Conservation (phyloP, 2,888 invertebrate species). For the Heteromyza rotundicornis region DNA sequence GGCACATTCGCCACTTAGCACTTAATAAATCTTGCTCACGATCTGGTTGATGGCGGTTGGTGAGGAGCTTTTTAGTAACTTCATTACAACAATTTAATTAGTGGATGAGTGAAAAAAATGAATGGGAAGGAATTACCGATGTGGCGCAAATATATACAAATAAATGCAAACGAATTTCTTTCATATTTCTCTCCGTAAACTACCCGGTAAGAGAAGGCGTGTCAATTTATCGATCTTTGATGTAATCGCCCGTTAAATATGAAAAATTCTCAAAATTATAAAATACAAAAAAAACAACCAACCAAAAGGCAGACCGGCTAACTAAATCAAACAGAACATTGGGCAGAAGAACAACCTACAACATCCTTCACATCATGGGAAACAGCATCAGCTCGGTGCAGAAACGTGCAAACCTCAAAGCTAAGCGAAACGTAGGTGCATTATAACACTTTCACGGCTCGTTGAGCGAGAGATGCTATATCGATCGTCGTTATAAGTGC, state of each 20-base stretch:
- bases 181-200: too few species aligned
- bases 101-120: too few species aligned
- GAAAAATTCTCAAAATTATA: too few species aligned
- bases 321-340: neutral
- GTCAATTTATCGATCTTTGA: too few species aligned
- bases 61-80: too few species aligned
- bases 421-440: constrained; percentile 43
- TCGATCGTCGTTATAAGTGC: constrained; percentile 39
- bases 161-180: too few species aligned
- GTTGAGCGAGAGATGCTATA: constrained; percentile 44
- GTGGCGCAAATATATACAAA: too few species aligned
- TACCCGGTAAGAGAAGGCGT: too few species aligned
- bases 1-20: neutral
- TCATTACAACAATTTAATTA: neutral
- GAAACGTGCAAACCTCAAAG: constrained; percentile 1
- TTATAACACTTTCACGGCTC: constrained; percentile 64
- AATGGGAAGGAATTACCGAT: too few species aligned
- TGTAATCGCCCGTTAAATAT: too few species aligned
- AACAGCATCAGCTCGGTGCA: neutral
- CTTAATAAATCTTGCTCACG: neutral
- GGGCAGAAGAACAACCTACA: neutral
- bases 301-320: neutral
- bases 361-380: neutral
- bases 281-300: too few species aligned
- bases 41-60: neutral